These are phyloP conservation scores for Pissodes strobi DNA, from an alignment of 1,140 invertebrate species.

Conservation along the genomic window DNA sequence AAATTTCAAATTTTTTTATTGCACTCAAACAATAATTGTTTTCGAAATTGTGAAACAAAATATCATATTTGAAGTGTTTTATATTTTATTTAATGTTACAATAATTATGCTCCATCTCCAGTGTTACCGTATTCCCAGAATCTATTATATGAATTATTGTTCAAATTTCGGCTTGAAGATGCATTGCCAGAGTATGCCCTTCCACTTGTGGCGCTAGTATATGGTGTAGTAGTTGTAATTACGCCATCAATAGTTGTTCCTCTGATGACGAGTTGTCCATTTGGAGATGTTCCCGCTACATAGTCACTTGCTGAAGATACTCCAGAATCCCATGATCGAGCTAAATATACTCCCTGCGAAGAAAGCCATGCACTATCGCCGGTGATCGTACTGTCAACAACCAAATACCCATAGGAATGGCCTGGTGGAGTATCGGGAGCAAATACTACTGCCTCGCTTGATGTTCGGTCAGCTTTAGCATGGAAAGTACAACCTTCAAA, in stretches of 20 bases:
- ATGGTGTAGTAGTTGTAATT: constrained; percentile 7
- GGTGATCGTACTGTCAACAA: constrained; percentile 6
- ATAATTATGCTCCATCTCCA: constrained; percentile 10
- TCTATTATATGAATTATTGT: constrained; percentile 11
- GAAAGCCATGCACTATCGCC: no score
- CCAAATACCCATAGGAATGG: constrained; percentile 15
- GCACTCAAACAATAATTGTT: no score
- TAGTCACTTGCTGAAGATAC: constrained; percentile 13
- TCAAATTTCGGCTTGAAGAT: neutral
- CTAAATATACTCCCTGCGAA: no score
- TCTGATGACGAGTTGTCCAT: constrained; percentile 8
- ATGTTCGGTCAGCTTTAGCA: neutral
- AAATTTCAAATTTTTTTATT: no score
- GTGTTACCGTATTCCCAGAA: constrained; percentile 16
- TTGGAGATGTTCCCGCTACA: no score
- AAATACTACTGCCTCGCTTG: constrained; percentile 4
- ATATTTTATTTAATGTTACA: no score
- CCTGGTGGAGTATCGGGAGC: constrained; percentile 5
- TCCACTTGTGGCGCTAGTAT: neutral
- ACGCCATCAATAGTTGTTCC: neutral
- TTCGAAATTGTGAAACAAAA: no score
- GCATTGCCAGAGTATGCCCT: constrained; percentile 15
- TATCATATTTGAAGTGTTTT: no score
- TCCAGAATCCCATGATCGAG: constrained; percentile 12
- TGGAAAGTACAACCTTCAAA: no score